Conservation (phyloP, 2,797 vertebrate species). For the Fistularia commersonii region DNA sequence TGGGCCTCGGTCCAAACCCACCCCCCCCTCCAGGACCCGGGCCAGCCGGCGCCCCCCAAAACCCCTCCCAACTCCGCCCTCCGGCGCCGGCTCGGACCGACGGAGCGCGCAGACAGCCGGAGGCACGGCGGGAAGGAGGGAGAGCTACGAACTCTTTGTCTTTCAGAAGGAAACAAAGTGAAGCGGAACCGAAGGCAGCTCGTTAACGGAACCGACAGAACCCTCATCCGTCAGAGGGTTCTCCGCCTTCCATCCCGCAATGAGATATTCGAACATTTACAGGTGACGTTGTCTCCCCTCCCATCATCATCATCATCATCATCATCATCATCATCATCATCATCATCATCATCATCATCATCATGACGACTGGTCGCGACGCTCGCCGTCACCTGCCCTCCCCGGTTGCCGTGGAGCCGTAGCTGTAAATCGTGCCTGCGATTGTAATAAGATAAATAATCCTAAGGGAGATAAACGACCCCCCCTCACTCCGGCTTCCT, state of each 20-base stretch:
- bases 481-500: background rate
- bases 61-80: conserved; percentile 2
- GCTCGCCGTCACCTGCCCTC: conserved; percentile 13
- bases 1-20: conserved; percentile 74
- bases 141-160: too few species aligned
- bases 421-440: too few species aligned
- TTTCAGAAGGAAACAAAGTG: too few species aligned
- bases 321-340: conserved; percentile 4
- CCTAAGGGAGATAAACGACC: conserved; percentile 49
- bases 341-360: conserved; percentile 13
- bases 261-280: conserved; percentile 8
- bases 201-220: too few species aligned
- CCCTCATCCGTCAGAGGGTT: too few species aligned
- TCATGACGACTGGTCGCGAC: conserved; percentile 6
- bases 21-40: conserved; percentile 46
- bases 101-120: too few species aligned
- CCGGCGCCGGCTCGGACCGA: background rate
- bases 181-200: too few species aligned
- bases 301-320: conserved; percentile 14
- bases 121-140: too few species aligned
- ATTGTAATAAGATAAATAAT: conserved; percentile 43
- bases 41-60: conserved; percentile 33
- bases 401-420: conserved; percentile 1
- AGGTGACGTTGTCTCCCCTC: conserved; percentile 22
- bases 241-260: too few species aligned